Conservation (phyloP, 1,140 invertebrate genomes). For the Samia ricini region DNA sequence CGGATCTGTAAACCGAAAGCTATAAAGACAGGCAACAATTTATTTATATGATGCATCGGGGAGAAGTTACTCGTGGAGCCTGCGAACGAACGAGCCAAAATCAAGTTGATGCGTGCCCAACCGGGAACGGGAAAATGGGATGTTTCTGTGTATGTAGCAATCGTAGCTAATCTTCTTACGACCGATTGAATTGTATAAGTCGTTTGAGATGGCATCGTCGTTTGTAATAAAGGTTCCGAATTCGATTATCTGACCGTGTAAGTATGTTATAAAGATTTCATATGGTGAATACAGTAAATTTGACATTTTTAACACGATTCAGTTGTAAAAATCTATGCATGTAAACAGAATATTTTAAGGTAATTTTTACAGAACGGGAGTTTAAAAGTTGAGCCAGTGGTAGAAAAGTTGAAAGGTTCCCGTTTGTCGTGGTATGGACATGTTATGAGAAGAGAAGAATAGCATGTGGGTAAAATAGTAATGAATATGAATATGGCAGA, state of each 20-base stretch:
- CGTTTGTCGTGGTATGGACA: no score
- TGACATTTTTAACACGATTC: not conserved
- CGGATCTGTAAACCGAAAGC: slow-evolving; percentile 51
- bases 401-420: no score
- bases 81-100: slow-evolving; percentile 54
- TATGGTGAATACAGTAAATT: not conserved
- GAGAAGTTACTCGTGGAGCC: slow-evolving; percentile 62
- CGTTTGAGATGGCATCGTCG: not conserved
- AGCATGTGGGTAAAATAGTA: no score
- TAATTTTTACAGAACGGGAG: no score
- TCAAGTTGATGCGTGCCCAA: slow-evolving; percentile 62
- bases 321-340: no score
- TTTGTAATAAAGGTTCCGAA: not conserved
- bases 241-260: not conserved
- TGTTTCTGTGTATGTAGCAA: slow-evolving; percentile 38
- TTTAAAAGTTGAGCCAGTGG: no score
- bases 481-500: no score
- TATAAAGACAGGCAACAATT: slow-evolving; percentile 72
- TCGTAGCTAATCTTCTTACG: slow-evolving; percentile 40
- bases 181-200: slow-evolving; percentile 24
- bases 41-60: slow-evolving; percentile 72
- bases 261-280: not conserved
- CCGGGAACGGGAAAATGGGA: slow-evolving; percentile 44
- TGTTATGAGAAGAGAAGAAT: no score
- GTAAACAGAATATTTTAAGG: no score